A percentile compares a stretch with the other conserved stretches of the same genome.
phyloP scores from a whole-genome alignment of 2,797 vertebrate species.

The Oryzias sinensis region DNA sequence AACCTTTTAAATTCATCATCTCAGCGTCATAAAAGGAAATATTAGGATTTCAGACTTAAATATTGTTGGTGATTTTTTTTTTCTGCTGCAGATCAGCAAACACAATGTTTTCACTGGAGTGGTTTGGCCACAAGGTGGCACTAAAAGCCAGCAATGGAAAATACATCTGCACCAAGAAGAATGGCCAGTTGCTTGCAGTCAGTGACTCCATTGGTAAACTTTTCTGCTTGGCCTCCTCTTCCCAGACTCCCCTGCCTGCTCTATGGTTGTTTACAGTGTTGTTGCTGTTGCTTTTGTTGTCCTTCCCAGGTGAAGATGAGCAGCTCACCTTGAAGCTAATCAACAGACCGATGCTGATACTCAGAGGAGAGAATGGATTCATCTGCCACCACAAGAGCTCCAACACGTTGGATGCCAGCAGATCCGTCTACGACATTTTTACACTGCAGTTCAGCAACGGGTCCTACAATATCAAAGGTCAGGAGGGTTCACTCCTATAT shows the following conservation, averaged over 20 bases:
- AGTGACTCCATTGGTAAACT: conserved; percentile 86
- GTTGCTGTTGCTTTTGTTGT: not conserved
- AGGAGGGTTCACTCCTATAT: conserved; percentile 13
- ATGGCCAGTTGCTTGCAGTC: conserved; percentile 90
- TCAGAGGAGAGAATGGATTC: conserved; percentile 92
- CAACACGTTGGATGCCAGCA: conserved; percentile 90
- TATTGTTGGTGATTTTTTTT: not conserved
- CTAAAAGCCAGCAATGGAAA: conserved; percentile 92
- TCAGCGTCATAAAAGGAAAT: too few species aligned
- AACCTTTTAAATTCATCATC: too few species aligned
- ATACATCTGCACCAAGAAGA: conserved; percentile 95
- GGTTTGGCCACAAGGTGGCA: conserved; percentile 88
- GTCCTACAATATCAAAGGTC: conserved; percentile 93
- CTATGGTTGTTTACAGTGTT: not conserved
- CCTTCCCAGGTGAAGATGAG: conserved; percentile 85
- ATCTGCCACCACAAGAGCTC: conserved; percentile 92
- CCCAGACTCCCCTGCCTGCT: not conserved
- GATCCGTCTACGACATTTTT: conserved; percentile 93
- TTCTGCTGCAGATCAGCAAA: conserved; percentile 78
- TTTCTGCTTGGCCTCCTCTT: not conserved
- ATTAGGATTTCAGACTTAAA: not conserved
- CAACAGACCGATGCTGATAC: conserved; percentile 93
- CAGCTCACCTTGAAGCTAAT: conserved; percentile 90
- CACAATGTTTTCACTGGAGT: conserved; percentile 93
- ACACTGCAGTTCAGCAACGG: conserved; percentile 87